Evolutionary conservation across 2,888 invertebrate species (phyloP), one percentile per base, ranked within the genome.

Genomic region (Acrobasis suavella): DNA sequence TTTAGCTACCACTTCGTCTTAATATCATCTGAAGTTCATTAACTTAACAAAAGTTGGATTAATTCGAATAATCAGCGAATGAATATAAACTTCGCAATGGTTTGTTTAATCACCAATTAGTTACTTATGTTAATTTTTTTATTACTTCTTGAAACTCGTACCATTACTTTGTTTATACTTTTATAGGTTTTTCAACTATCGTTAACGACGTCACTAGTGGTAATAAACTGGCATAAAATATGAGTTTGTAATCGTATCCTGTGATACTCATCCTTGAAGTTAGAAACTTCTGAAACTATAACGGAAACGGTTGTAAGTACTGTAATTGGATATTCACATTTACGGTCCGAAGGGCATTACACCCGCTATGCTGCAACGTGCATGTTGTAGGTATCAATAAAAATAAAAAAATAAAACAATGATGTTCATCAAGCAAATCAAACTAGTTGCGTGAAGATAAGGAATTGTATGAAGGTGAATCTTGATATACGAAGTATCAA

Each of bases 331-430:
- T 74, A 76, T 74, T 70, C 70, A 74, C 69, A 73, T 81, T 77
- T 73, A 82, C 83, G 86, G 79, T 85, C 81, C 69, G 82, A 62
- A 74, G 78, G 67, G 58, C 75, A 80, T 80, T 69, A 75, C 78
- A 81, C 81, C 71, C 85, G 70, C 75, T 82, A 80, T 81, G 81
- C 78, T 17, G 51, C 38, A 60, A 50, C 51, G 42, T 56, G 42
- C 42, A 42, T 55, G 55, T 38, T 55, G 12, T 22, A 22, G 1
- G 22, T 39, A 56, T 42, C 42, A 42, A 42, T 56, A 42, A 17
- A 56, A 56, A 22, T 14, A 46, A 1, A n/a, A n/a, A 46, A 46
- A 14, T n/a, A 46, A 6, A 46, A 46, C 5, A 46, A 46, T 12
- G 46, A 12, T 46, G n/a, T 46, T n/a, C n/a, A 14, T 46, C 46